Evolutionary conservation across 1,140 invertebrate species (phyloP).

Genomic region (Drosophila navojoa): DNA sequence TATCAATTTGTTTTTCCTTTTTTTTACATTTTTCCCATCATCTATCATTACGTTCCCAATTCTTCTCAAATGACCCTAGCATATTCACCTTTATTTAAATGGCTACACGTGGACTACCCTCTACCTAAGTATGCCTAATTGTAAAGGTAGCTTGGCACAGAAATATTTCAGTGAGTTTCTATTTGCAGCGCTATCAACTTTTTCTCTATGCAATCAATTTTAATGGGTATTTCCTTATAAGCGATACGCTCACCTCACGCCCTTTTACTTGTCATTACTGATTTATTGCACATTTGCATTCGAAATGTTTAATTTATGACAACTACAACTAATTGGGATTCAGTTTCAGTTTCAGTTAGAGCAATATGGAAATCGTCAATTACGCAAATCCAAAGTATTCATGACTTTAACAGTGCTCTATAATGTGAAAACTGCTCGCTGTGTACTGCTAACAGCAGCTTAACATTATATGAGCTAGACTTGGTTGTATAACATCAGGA

Average conservation of each 20-base stretch:
- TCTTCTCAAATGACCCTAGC: too few relatives aligned
- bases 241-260: background rate
- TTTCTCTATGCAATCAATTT: too few relatives aligned
- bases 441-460: too few relatives aligned
- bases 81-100: too few relatives aligned
- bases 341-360: conserved; percentile 2
- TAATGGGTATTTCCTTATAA: conserved; percentile 6
- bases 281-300: conserved; percentile 61
- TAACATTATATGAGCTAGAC: background rate
- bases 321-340: conserved; percentile 51
- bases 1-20: too few relatives aligned
- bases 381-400: background rate
- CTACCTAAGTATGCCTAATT: too few relatives aligned
- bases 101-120: too few relatives aligned
- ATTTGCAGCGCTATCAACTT: too few relatives aligned
- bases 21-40: too few relatives aligned
- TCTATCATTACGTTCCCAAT: background rate
- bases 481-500: background rate
- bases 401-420: background rate
- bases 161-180: too few relatives aligned
- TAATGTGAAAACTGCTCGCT: background rate
- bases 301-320: conserved; percentile 50
- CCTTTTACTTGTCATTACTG: conserved; percentile 24
- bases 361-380: conserved; percentile 4
- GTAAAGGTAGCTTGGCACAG: too few relatives aligned